These are phyloP conservation scores for Syrista parreyssii DNA, from an alignment of 2,888 invertebrate species.

Conservation along the genomic window DNA sequence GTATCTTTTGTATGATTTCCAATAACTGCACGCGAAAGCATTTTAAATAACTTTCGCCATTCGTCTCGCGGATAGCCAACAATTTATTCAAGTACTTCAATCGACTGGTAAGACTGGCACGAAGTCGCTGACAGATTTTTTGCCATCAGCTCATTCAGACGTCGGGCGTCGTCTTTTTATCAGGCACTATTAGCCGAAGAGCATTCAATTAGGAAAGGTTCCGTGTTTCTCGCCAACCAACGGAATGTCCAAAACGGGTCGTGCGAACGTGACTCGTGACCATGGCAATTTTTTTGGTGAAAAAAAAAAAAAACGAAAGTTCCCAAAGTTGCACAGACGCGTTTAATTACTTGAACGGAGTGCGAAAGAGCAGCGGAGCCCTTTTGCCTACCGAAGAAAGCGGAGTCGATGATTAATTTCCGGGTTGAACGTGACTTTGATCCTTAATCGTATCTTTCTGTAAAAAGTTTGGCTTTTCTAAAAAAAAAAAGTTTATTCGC, in stretches of 20 bases:
- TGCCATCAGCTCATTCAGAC: neutral
- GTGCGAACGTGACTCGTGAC: neutral
- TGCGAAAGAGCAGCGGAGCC: neutral
- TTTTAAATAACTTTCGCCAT: neutral
- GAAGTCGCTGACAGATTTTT: neutral
- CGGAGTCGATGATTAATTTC: constrained; percentile 1
- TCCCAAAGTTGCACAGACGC: neutral
- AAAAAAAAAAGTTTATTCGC: neutral
- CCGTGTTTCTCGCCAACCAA: neutral
- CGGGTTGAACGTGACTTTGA: constrained; percentile 1
- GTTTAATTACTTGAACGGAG: neutral
- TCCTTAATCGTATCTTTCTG: neutral
- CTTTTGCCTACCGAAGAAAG: neutral
- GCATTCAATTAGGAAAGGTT: constrained; percentile 5
- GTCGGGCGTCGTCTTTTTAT: neutral
- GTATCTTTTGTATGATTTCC: neutral
- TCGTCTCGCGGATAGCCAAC: neutral
- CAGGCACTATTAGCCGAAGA: neutral
- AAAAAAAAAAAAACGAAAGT: neutral
- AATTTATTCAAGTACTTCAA: neutral
- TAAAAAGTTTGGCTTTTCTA: neutral
- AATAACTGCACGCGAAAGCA: too few relatives aligned
- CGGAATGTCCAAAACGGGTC: neutral
- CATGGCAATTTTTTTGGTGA: neutral
- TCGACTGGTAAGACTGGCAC: neutral